These are phyloP conservation scores for Garra rufa DNA, from an alignment of 2,113 vertebrate genomes.

Conservation along the genomic window DNA sequence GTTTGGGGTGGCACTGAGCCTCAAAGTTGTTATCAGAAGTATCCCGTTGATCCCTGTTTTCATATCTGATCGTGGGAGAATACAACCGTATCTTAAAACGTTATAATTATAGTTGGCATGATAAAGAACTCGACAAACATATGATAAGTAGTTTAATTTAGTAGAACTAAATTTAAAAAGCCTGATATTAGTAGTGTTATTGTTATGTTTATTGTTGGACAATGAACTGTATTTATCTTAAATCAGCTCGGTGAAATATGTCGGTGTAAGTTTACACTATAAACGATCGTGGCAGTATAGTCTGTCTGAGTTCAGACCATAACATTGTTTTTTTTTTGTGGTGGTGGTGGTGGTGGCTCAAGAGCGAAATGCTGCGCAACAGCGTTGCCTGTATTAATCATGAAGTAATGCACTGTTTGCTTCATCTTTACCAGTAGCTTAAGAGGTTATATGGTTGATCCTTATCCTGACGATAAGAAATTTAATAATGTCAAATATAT, in stretches of 20 bases:
- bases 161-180: not conserved
- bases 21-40: constrained; percentile 21
- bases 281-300: not conserved
- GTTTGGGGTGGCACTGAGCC: not conserved
- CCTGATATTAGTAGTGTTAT: not conserved
- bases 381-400: not conserved
- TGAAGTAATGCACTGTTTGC: not conserved
- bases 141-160: not conserved
- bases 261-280: not conserved
- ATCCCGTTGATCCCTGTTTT: constrained; percentile 6
- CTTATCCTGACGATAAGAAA: not conserved
- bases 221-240: not conserved
- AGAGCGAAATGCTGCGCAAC: not conserved
- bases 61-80: not conserved
- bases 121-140: not conserved
- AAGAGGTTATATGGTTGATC: not conserved
- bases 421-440: not conserved
- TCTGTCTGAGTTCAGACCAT: not conserved
- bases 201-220: not conserved
- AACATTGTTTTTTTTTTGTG: not conserved
- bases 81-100: not conserved
- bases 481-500: not conserved
- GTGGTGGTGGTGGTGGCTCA: not conserved
- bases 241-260: not conserved
- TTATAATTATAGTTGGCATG: not conserved